Base-by-base conservation (phyloP, 2,797 vertebrate genomes). In the Malurus leucopterus region DNA sequence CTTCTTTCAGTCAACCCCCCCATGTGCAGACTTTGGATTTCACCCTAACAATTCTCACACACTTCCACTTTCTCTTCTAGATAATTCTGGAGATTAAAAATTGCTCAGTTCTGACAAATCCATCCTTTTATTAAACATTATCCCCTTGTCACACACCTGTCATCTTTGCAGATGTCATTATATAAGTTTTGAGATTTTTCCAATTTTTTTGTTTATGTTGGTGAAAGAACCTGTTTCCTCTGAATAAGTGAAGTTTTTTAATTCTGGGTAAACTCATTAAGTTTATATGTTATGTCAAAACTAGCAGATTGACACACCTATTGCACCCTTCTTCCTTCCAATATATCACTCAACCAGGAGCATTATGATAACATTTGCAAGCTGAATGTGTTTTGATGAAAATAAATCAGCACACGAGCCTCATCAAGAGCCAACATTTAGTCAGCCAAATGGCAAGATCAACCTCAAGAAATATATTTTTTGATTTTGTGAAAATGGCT, bases 301-400 rank as follows among this genome's bases (percentile, higher is more conserved):
- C 9, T 6, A 82, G 44, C 24, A 77, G 65, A 90, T 4, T 67
- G 79, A 75, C 76, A 89, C 65, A 87, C 70, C 63, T 85, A 55
- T 41, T 75, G 59, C 49, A 78, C 27, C 83, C 59, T 32, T 83
- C 72, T 74, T 72, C 68, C 53, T 86, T 68, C n/a, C 16, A 68
- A 75, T 43, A 11, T 5, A 57, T 73, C 57, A 26, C 43, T 61
- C 11, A 36, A 61, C 38, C 15, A 63, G 71, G 38, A 89, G 44
- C 61, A 71, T 91, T 83, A 68, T 22, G 64, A 64, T 79, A 83
- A 36, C 65, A 78, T 83, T 77, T 78, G 47, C 70, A 89, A 93
- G 75, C 51, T 36, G 83, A 92, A 79, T 76, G 72, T 40, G 55
- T 74, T 89, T 78, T 80, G 26, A 71, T 36, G 47, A 68, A 81